Evolutionary conservation across 2,113 vertebrate genomes (phyloP).

Genomic region (Callithrix jacchus): DNA sequence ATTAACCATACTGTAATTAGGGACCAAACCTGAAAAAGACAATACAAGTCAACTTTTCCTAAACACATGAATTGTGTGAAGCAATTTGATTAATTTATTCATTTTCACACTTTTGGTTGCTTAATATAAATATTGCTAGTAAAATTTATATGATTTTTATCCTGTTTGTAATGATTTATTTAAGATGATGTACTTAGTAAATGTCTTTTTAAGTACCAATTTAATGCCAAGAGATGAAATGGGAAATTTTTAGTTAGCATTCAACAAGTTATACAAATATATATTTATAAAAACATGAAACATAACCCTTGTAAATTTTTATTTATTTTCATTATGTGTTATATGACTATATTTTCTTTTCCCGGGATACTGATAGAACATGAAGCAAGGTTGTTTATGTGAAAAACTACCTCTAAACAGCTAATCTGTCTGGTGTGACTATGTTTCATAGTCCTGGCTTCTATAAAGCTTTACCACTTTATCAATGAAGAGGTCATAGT

Average conservation of each 20-base stretch:
- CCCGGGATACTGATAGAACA: not conserved
- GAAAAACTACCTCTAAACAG: not conserved
- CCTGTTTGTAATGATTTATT: not conserved
- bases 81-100: not conserved
- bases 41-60: not conserved
- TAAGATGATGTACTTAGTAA: not conserved
- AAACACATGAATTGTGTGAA: not conserved
- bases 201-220: not conserved
- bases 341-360: not conserved
- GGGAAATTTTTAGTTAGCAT: not conserved
- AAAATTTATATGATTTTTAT: not conserved
- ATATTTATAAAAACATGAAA: not conserved
- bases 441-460: not conserved
- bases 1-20: not conserved
- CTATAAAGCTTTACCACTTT: not conserved
- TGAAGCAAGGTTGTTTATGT: not conserved
- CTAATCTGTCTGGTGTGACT: not conserved
- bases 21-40: not conserved
- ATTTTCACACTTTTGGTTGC: not conserved
- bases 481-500: not conserved
- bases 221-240: not conserved
- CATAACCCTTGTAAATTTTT: not conserved
- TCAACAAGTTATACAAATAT: not conserved
- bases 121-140: not conserved
- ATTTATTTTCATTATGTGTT: not conserved